Evolutionary conservation across 2,113 vertebrate genomes (phyloP), one percentile per base, ranked within the genome.

Genomic region (Phoenicopterus ruber): DNA sequence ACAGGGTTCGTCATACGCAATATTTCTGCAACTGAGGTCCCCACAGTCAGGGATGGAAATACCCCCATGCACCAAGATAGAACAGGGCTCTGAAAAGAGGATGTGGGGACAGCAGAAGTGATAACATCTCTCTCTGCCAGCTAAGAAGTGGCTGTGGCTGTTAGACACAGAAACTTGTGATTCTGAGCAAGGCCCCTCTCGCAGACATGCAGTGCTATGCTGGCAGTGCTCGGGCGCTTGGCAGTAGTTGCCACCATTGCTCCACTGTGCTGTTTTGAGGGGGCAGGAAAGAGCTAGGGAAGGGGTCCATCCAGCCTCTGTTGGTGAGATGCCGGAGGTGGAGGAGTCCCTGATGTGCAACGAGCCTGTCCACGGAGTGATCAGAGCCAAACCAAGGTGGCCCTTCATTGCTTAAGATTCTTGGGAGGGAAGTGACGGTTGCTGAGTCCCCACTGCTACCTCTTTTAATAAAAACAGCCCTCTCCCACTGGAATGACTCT

Each of bases 121-220:
- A 78, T 57, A 66, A 62, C 24, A 62, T 86, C 81, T 81, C 65
- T 26, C 46, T 38, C 49, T 84, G 38, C 17, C 44, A 76, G 58
- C 54, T 40, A 20, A 50, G 44, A 86, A 63, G 62, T 49, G 44
- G 44, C 70, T 63, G 58, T 67, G 50, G 38, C 59, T 78, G 24
- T 47, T 61, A 86, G 32, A 31, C 55, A 59, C 36, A 59, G 69
- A 58, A 58, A 36, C 17, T 18, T 18, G 47, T 44, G 81, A 47
- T 14, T 7, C 17, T 52, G 55, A 74, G 72, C 32, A 65, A 76
- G 67, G 62, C 12, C 20, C 32, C 42, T 47, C 36, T 31, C 20
- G 5, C 15, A 18, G 36, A 8, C 34, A 10, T 5, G 0, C 42
- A 15, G 17, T 3, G 44, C 54, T 24, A 1, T 12, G n/a, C 66